Conservation (phyloP, 1,140 invertebrate genomes). For the Atopsyche davidsoni region DNA sequence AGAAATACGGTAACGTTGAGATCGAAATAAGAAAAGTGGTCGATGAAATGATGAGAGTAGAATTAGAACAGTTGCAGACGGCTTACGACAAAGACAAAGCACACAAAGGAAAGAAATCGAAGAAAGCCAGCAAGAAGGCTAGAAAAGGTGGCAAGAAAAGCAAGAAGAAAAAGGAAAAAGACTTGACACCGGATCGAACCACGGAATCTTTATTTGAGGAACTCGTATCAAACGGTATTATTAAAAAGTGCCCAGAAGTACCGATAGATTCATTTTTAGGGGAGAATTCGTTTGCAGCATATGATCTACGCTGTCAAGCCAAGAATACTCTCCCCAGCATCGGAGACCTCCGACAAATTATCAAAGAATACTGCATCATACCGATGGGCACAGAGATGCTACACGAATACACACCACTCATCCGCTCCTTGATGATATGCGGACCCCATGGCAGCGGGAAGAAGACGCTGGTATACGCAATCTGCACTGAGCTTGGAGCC, state of each 20-base stretch:
- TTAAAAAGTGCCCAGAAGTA: slow-evolving; percentile 69
- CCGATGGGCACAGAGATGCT: slow-evolving; percentile 76
- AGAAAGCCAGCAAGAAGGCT: slow-evolving; percentile 73
- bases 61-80: slow-evolving; percentile 75
- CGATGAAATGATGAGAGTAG: slow-evolving; percentile 80
- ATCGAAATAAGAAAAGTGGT: slow-evolving; percentile 75
- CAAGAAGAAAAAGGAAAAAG: slow-evolving; percentile 93
- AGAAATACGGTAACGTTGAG: slow-evolving; percentile 80
- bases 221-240: slow-evolving; percentile 82
- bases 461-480: slow-evolving; percentile 77
- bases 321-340: slow-evolving; percentile 50
- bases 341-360: slow-evolving; percentile 80
- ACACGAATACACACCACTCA: slow-evolving; percentile 70
- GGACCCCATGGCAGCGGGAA: slow-evolving; percentile 83
- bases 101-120: slow-evolving; percentile 67
- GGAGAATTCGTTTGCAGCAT: slow-evolving; percentile 66
- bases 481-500: slow-evolving; percentile 85
- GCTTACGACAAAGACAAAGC: slow-evolving; percentile 69
- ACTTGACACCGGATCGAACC: slow-evolving; percentile 87
- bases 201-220: slow-evolving; percentile 89
- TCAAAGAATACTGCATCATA: slow-evolving; percentile 86
- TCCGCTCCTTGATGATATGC: slow-evolving; percentile 78
- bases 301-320: slow-evolving; percentile 40
- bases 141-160: slow-evolving; percentile 75
- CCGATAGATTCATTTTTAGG: slow-evolving; percentile 71